Base-by-base conservation (phyloP, 2,797 vertebrate genomes). In the Smutsia temminckii region DNA sequence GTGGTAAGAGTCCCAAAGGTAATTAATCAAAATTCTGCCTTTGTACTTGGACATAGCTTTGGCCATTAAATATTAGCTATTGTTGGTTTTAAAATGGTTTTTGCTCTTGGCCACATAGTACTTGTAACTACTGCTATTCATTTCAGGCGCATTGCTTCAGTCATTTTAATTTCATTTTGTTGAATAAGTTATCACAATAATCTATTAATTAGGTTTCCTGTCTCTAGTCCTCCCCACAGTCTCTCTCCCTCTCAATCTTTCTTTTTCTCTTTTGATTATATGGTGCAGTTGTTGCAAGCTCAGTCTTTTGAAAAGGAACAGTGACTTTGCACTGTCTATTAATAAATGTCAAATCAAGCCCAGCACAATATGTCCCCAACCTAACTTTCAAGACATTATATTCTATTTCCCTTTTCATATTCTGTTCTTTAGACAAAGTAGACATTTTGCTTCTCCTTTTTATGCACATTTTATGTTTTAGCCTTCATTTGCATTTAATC, bases 291-390 rank as follows among this genome's bases (percentile, higher is more conserved):
- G 37, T 72, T 21, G 8, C 23, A 68, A 94, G 78, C 68, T 78
- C 86, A 63, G 46, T 63, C 68, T 74, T 88, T 91, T 79, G 51
- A 91, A 75, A 87, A 91, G n/a, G 79, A 69, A 37, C 42, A 49
- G 42, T 89, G 92, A 93, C 68, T 93, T 78, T 5, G 10, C 21
- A 66, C 84, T 84, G 83, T 71, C 87, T 95, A 71, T 91, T 63
- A 91, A 93, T 95, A 89, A 83, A 89, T 93, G 84, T 23, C 46
- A 86, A 96, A 85, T 23, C 29, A 83, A 95, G 37, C 37, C 71
- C 17, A 64, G 42, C 55, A 90, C 57, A 75, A 14, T 83, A 74
- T 12, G 83, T 64, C 91, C 53, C 59, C 51, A 55, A 40, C 23
- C 29, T 87, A n/a, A 75, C 55, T 83, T 95, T 96, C 46, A 93